These are phyloP conservation scores for Neoascia interrupta DNA, from an alignment of 2,888 invertebrate species.

Conservation along the genomic window DNA sequence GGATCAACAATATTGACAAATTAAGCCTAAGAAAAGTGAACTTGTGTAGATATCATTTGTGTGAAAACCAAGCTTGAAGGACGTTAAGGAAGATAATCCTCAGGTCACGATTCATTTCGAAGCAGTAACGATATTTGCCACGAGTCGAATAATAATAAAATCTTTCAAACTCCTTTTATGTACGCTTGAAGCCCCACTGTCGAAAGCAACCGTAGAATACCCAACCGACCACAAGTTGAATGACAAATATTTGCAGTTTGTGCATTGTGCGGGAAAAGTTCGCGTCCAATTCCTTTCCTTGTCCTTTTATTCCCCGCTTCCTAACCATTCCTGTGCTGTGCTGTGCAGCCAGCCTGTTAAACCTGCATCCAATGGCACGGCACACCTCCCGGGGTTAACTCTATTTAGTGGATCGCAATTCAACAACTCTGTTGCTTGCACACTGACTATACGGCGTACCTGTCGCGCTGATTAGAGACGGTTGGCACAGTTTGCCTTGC, in stretches of 20 bases:
- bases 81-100: too few relatives aligned
- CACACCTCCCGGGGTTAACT: conserved; percentile 26
- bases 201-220: neutral
- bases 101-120: too few relatives aligned
- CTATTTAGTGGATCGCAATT: conserved; percentile 18
- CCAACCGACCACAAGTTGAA: neutral
- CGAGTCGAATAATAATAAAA: too few relatives aligned
- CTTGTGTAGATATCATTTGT: too few relatives aligned
- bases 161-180: too few relatives aligned
- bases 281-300: conserved; percentile 7
- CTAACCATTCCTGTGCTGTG: neutral
- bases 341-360: neutral
- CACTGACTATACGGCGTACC: conserved; percentile 35
- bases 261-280: conserved; percentile 13
- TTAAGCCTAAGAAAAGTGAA: too few relatives aligned
- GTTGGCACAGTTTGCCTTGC: conserved; percentile 38
- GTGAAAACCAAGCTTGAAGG: too few relatives aligned
- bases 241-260: conserved; percentile 4
- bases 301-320: neutral
- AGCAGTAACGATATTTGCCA: too few relatives aligned
- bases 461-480: conserved; percentile 37
- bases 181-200: conserved; percentile 21
- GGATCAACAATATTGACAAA: too few relatives aligned
- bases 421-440: conserved; percentile 17
- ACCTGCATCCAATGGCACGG: too few relatives aligned